Percentiles rank a stretch among this genome's conserved stretches.
Evolutionary conservation across 2,888 invertebrate species (phyloP).

Genomic region (Drosophila robusta): DNA sequence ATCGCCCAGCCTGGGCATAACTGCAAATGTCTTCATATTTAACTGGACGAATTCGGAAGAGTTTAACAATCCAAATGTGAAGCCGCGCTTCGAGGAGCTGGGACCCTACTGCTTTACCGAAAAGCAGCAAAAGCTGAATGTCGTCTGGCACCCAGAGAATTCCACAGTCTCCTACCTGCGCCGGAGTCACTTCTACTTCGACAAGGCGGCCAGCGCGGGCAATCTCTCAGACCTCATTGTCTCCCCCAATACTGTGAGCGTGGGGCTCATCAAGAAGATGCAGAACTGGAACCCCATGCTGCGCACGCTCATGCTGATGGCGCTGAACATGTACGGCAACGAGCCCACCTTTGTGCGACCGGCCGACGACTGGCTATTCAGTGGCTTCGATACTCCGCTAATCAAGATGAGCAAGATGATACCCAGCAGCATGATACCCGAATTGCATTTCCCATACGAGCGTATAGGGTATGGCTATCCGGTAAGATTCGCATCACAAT

Average conservation of each 20-base stretch:
- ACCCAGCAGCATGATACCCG: constrained; percentile 86
- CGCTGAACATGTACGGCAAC: constrained; percentile 86
- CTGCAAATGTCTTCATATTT: constrained; percentile 89
- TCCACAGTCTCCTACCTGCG: constrained; percentile 90
- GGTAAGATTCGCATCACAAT: constrained; percentile 83
- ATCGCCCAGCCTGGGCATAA: constrained; percentile 87
- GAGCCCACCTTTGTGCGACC: constrained; percentile 87
- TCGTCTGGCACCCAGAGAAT: constrained; percentile 90
- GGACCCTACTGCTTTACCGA: constrained; percentile 89
- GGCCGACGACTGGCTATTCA: constrained; percentile 90
- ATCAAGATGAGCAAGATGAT: constrained; percentile 86
- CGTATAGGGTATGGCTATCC: constrained; percentile 94
- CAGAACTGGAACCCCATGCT: constrained; percentile 63
- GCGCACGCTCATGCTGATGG: constrained; percentile 85
- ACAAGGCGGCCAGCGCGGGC: constrained; percentile 56
- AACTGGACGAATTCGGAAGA: constrained; percentile 92
- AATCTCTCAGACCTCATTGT: constrained; percentile 62
- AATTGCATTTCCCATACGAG: constrained; percentile 88
- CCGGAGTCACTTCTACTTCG: constrained; percentile 89
- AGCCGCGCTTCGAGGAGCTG: constrained; percentile 86
- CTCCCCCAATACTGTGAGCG: constrained; percentile 66
- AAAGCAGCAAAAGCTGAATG: constrained; percentile 88
- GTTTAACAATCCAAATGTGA: constrained; percentile 85
- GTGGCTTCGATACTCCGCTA: constrained; percentile 91
- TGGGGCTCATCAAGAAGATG: constrained; percentile 64